Evolutionary conservation across 2,113 vertebrate species (phyloP), one percentile per base, ranked within the genome.

Genomic region (Cyprinodon tularosa): DNA sequence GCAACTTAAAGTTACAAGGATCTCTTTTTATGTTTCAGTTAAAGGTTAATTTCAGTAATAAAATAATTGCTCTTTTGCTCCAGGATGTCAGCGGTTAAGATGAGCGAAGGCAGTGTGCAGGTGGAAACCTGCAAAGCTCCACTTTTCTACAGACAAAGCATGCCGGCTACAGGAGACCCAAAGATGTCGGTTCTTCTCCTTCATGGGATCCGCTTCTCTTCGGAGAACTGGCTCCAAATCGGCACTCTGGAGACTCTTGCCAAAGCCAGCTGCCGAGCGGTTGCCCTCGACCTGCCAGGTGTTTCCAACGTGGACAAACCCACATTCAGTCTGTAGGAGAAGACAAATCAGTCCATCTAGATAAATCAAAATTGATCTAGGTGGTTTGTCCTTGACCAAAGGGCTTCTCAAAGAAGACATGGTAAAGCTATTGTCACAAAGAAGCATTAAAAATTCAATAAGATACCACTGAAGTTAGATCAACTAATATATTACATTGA

Each of bases 281-380:
- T 98, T 13, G 97, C 97, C 77, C 86, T 99, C 1, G 97, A 99
- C 86, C 90, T 99, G 66, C 98, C 98, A 83, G 97, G 98, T 99
- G 90, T 70, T 79, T 71, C 37, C 36, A 22, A 12, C 0, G 57
- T 38, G 50, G 67, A 11, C 67, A 47, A 45, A 14, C 42, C 7
- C 4, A 20, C 3, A 48, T 47, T 29, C 59, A 72, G 47, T 77
- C 59, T 64, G 59, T 9, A 67, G 57, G 38, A 47, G 6, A 11
- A 63, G 10, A 12, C 4, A 39, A 50, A 6, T 50, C 17, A 47
- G 64, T 29, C 50, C 59, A 14, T 57, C 50, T 29, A 29, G 29
- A 29, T 29, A 29, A 45, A 11, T 45, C 44, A 45, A 45, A 45
- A 12, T 10, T 45, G 9, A 45, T 11, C 12, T 45, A 42, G 9